Conservation (phyloP, 2,797 vertebrate species). For the Helarctos malayanus region DNA sequence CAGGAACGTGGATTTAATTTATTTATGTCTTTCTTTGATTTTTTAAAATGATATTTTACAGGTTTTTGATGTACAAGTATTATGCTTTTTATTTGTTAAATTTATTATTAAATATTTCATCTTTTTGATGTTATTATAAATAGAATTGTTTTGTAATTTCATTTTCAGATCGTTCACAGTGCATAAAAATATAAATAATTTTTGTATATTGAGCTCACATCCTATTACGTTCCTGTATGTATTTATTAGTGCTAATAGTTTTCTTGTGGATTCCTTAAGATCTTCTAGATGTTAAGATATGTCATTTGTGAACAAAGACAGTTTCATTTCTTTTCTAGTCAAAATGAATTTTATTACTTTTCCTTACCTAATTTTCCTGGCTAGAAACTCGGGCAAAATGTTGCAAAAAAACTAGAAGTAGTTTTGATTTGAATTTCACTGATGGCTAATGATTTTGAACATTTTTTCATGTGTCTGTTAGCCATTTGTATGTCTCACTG, state of each 20-base stretch:
- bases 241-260: not conserved
- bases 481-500: too few relatives aligned
- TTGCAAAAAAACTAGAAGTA: not conserved
- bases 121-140: not conserved
- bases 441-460: too few relatives aligned
- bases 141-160: not conserved
- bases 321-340: not conserved
- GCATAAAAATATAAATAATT: not conserved
- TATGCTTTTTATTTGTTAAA: not conserved
- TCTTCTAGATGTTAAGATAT: not conserved
- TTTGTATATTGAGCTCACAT: not conserved
- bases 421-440: too few relatives aligned
- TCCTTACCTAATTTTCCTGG: not conserved
- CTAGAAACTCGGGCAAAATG: not conserved
- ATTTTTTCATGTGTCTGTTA: too few relatives aligned
- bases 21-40: not conserved
- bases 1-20: not conserved
- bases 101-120: not conserved
- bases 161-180: not conserved
- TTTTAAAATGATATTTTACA: not conserved
- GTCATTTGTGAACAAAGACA: not conserved
- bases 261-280: not conserved
- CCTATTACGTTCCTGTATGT: too few relatives aligned
- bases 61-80: not conserved
- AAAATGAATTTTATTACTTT: not conserved